Percentiles rank a stretch among this genome's conserved stretches.
phyloP scores from a whole-genome alignment of 1,140 invertebrate genomes.

The Elymnias hypermnestra region DNA sequence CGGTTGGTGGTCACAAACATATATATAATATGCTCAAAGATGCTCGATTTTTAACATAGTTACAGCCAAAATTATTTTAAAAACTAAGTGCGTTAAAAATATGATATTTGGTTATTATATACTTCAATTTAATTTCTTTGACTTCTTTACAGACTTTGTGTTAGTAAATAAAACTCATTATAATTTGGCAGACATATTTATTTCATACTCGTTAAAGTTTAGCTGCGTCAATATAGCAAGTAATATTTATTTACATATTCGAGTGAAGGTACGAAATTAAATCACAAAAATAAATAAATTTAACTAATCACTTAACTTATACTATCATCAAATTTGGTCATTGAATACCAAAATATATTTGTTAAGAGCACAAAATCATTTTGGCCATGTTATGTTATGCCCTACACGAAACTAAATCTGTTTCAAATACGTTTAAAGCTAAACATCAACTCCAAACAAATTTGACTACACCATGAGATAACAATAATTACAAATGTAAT shows the following conservation, averaged over 20 bases:
- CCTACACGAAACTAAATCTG: conserved; percentile 41
- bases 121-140: too few relatives aligned
- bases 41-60: too few relatives aligned
- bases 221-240: conserved; percentile 66
- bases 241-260: conserved; percentile 68
- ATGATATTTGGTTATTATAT: too few relatives aligned
- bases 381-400: conserved; percentile 43
- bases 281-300: conserved; percentile 69
- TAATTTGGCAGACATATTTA: conserved; percentile 75
- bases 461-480: conserved; percentile 27
- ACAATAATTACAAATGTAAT: conserved; percentile 25
- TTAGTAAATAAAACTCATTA: conserved; percentile 32
- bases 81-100: too few relatives aligned
- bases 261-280: conserved; percentile 61
- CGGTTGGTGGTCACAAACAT: too few relatives aligned
- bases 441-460: conserved; percentile 54
- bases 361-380: conserved; percentile 41
- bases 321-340: conserved; percentile 60
- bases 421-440: conserved; percentile 60
- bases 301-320: conserved; percentile 55
- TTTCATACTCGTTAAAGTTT: conserved; percentile 71
- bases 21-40: too few relatives aligned
- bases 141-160: too few relatives aligned
- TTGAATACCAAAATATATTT: conserved; percentile 45
- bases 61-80: too few relatives aligned